phyloP scores from a whole-genome alignment of 2,888 invertebrate species.

The Drosophila longiperda region DNA sequence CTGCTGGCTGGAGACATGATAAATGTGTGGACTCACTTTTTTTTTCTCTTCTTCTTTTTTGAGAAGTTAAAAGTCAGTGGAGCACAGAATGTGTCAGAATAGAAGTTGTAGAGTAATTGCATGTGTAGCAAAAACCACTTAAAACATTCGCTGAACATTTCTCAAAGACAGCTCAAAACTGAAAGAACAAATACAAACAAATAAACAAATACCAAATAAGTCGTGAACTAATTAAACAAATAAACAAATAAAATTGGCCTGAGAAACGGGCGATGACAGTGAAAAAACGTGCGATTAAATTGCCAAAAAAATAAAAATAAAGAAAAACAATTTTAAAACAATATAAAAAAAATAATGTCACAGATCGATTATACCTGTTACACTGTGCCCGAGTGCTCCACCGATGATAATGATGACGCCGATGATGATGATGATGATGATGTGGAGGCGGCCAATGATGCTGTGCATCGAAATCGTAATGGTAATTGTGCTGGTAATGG shows the following conservation, averaged over 20 bases:
- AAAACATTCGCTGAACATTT: slow-evolving; percentile 68
- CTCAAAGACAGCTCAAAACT: slow-evolving; percentile 37
- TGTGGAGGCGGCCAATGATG: slow-evolving; percentile 36
- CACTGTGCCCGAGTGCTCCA: slow-evolving; percentile 82
- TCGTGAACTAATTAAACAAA: slow-evolving; percentile 67
- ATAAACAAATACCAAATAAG: slow-evolving; percentile 23
- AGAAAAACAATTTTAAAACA: slow-evolving; percentile 6
- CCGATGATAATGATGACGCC: slow-evolving; percentile 61
- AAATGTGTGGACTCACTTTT: slow-evolving; percentile 52
- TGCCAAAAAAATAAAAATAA: slow-evolving; percentile 5
- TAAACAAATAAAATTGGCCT: slow-evolving; percentile 13
- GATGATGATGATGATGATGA: slow-evolving; percentile 52
- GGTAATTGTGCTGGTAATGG: slow-evolving; percentile 11
- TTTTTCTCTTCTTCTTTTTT: neutral
- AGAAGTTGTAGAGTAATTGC: slow-evolving; percentile 53
- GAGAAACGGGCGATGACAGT: slow-evolving; percentile 32
- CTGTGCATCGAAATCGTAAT: slow-evolving; percentile 16
- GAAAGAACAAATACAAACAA: slow-evolving; percentile 9
- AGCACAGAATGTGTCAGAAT: slow-evolving; percentile 50
- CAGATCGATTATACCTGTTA: slow-evolving; percentile 84
- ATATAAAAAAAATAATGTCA: slow-evolving; percentile 59
- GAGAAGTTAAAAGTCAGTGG: slow-evolving; percentile 36
- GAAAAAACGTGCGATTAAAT: slow-evolving; percentile 23
- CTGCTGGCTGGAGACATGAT: slow-evolving; percentile 48
- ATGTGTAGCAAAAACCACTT: slow-evolving; percentile 39